Evolutionary conservation across 2,888 invertebrate genomes (phyloP).

Genomic region (Choristoneura rosaceana): DNA sequence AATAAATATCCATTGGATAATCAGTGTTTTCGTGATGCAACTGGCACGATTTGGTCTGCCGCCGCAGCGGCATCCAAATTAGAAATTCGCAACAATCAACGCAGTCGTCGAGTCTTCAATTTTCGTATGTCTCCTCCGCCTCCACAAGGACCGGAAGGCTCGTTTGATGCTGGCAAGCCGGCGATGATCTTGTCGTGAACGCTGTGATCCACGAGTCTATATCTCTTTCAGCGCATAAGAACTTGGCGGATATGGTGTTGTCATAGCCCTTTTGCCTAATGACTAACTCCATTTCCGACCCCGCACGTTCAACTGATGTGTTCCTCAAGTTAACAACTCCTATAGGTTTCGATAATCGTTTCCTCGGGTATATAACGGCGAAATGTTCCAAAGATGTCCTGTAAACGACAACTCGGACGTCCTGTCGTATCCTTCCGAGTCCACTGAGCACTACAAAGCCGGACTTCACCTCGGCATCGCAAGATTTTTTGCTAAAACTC

Average conservation of each 20-base stretch:
- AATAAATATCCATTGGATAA: conserved; percentile 51
- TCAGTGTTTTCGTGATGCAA: conserved; percentile 40
- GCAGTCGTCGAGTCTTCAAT: conserved; percentile 32
- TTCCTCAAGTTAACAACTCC: conserved; percentile 87
- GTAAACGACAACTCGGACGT: conserved; percentile 87
- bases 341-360: conserved; percentile 86
- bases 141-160: conserved; percentile 87
- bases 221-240: conserved; percentile 85
- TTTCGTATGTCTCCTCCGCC: conserved; percentile 81
- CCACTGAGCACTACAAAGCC: conserved; percentile 87
- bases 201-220: conserved; percentile 86
- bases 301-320: conserved; percentile 83
- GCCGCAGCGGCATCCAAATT: conserved; percentile 24
- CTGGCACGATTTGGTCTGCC: conserved; percentile 38
- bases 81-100: conserved; percentile 27
- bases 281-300: conserved; percentile 80
- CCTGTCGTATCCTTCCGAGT: conserved; percentile 85
- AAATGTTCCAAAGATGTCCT: conserved; percentile 88
- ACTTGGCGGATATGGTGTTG: conserved; percentile 85
- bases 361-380: conserved; percentile 87
- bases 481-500: conserved; percentile 61
- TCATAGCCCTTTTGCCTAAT: conserved; percentile 88
- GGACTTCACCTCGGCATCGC: conserved; percentile 86
- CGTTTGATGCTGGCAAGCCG: conserved; percentile 77
- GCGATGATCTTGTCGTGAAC: conserved; percentile 79